Evolutionary conservation across 2,888 invertebrate genomes (phyloP).

Genomic region (Subacronicta megacephala): DNA sequence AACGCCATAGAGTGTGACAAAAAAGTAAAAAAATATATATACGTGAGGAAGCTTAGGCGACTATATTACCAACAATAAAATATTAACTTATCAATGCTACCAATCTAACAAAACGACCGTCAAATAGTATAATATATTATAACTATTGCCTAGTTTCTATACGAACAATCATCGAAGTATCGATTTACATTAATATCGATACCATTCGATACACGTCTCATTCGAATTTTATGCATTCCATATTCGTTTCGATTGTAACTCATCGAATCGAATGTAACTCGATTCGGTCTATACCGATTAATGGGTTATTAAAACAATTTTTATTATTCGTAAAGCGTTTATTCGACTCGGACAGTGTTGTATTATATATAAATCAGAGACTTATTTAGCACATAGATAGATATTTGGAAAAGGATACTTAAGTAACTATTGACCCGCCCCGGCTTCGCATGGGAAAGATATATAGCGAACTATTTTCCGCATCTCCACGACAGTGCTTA

Average conservation of each 20-base stretch:
- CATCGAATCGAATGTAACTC: slow-evolving; percentile 48
- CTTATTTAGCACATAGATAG: slow-evolving; percentile 15
- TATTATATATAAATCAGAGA: too few species aligned
- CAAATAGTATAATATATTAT: slow-evolving; percentile 16
- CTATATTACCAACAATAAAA: slow-evolving; percentile 35
- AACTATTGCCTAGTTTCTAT: slow-evolving; percentile 37
- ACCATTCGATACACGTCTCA: slow-evolving; percentile 57
- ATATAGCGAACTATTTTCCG: too few species aligned
- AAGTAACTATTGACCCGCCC: too few species aligned
- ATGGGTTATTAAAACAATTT: slow-evolving; percentile 56
- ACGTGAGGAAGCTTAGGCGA: too few species aligned
- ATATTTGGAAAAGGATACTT: not conserved
- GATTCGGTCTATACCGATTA: slow-evolving; percentile 55
- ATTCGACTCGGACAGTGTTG: slow-evolving; percentile 22
- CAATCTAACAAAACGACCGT: slow-evolving; percentile 43
- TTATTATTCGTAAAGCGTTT: slow-evolving; percentile 49
- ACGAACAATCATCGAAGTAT: slow-evolving; percentile 49
- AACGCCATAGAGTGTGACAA: too few species aligned
- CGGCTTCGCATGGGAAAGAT: too few species aligned
- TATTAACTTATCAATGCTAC: slow-evolving; percentile 40
- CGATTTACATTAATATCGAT: slow-evolving; percentile 52
- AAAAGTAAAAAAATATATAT: too few species aligned
- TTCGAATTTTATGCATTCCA: slow-evolving; percentile 58
- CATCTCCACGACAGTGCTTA: too few species aligned
- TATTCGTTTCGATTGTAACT: slow-evolving; percentile 56